A percentile compares a stretch with the other conserved stretches of the same genome.
Conservation (phyloP, 2,888 invertebrate genomes). For the Sesia bembeciformis region DNA sequence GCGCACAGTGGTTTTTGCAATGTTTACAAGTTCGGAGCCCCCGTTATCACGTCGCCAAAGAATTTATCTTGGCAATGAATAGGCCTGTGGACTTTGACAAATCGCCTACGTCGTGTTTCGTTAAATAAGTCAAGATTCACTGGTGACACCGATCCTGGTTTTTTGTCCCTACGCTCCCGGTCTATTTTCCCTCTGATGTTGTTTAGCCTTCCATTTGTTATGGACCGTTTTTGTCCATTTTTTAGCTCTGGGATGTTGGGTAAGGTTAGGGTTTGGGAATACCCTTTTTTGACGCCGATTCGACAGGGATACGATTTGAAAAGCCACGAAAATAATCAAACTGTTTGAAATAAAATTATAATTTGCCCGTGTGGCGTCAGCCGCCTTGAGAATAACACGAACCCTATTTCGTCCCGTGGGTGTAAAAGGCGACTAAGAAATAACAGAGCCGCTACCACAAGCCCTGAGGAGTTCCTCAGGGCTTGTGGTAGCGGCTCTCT, state of each 20-base stretch:
- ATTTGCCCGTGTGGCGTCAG: not conserved
- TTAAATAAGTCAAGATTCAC: constrained; percentile 42
- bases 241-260: not conserved
- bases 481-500: no score
- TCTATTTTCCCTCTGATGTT: constrained; percentile 12
- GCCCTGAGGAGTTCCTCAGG: no score
- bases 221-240: constrained; percentile 12
- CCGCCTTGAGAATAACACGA: no score
- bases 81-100: constrained; percentile 47
- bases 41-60: constrained; percentile 37
- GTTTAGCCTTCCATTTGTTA: constrained; percentile 14
- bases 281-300: not conserved
- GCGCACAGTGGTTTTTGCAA: not conserved
- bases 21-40: constrained; percentile 5
- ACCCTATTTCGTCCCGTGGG: no score
- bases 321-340: not conserved
- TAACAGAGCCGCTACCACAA: no score
- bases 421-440: no score
- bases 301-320: constrained; percentile 1
- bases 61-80: constrained; percentile 52
- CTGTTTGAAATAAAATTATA: not conserved
- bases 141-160: constrained; percentile 14
- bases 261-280: not conserved
- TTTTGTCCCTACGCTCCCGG: constrained; percentile 18
- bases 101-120: constrained; percentile 44